Base-by-base conservation (phyloP, 2,888 invertebrate genomes). In the Diloba caeruleocephala region DNA sequence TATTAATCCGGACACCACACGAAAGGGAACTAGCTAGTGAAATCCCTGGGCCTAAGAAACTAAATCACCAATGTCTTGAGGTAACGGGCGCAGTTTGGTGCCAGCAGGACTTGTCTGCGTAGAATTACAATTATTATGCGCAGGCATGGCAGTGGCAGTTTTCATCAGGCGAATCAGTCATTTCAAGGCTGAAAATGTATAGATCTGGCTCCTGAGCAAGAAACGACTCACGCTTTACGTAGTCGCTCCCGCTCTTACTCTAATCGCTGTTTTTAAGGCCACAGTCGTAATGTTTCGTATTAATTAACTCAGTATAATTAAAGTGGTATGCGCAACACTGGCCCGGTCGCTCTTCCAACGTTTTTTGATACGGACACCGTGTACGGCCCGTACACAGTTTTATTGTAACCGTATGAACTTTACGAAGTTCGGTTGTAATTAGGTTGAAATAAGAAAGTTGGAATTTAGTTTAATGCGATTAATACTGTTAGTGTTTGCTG, bases 251-350 rank as follows among this genome's bases (percentile, higher is more conserved):
- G 3, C 10, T 31, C n/a, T n/a, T 0, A 8, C 1, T 21, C 0
- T 7, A 12, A 6, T 26, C 74, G 74, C 75, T 32, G 0, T 12
- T 71, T 77, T 62, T 26, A 33, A 65, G 66, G 86, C 87, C 81
- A 46, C 51, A 67, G 46, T 56, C 59, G 59, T 72, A 72, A 89
- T 87, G 89, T 88, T 90, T 89, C 87, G 87, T 89, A 90, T 90
- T 90, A 90, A 90, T 90, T 90, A 72, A 72, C 72, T 89, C 80
- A 38, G 90, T 84, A 89, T 92, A 93, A 92, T 92, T 89, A 87
- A 88, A 86, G 85, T 82, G 82, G 83, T 84, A 83, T 81, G 84
- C 81, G 76, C 82, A 84, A 81, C 78, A 76, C 82, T 79, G 81
- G 77, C 81, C 76, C 71, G 76, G 71, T 63, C 65, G 74, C 57